Conservation (phyloP, 2,888 invertebrate species). For the Muschampia plurimacula region DNA sequence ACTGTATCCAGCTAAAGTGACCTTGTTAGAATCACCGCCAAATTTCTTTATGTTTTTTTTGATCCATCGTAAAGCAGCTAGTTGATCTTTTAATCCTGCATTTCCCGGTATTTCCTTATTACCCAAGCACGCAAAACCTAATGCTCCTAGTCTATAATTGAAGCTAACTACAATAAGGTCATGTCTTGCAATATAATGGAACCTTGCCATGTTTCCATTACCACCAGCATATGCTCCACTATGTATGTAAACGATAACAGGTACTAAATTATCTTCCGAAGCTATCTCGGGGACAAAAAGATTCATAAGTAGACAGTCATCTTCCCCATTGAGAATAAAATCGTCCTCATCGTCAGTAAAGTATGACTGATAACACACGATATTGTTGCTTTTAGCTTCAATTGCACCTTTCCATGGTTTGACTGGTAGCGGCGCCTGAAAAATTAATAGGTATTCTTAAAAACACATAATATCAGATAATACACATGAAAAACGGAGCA, state of each 20-base stretch:
- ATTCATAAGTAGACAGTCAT: constrained; percentile 70
- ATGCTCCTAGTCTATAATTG: constrained; percentile 89
- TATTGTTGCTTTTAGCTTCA: constrained; percentile 55
- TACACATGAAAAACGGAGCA: no score
- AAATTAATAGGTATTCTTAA: constrained; percentile 38
- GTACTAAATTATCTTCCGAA: constrained; percentile 62
- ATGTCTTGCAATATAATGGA: constrained; percentile 88
- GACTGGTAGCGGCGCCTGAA: constrained; percentile 72
- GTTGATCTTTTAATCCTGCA: constrained; percentile 93
- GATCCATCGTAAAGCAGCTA: constrained; percentile 91
- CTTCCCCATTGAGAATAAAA: constrained; percentile 60
- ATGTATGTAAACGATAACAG: constrained; percentile 74
- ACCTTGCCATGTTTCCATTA: constrained; percentile 70
- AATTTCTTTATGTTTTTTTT: constrained; percentile 90
- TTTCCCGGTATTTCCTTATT: constrained; percentile 90
- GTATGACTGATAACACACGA: constrained; percentile 67
- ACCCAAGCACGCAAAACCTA: constrained; percentile 89
- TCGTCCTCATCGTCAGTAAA: constrained; percentile 59
- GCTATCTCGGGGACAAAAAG: constrained; percentile 67
- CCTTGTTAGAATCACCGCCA: constrained; percentile 91
- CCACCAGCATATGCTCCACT: constrained; percentile 76
- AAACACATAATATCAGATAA: no score
- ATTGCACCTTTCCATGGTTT: constrained; percentile 62
- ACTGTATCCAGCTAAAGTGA: constrained; percentile 93
- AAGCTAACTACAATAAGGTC: constrained; percentile 88